Conservation (phyloP, 2,113 vertebrate species). For the Lycocorax pyrrhopterus region DNA sequence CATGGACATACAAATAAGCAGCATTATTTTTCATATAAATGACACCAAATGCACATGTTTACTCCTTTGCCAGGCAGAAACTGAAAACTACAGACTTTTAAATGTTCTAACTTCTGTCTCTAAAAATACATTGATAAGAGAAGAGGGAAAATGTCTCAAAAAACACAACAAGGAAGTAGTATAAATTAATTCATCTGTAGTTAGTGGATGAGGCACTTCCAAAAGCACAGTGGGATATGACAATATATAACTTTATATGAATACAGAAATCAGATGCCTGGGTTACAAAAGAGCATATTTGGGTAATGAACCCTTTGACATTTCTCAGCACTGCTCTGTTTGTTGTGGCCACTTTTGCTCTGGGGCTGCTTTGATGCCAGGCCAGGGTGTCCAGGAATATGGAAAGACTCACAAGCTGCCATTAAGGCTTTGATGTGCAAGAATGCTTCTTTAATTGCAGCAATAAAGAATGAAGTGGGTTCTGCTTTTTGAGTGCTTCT, state of each 20-base stretch:
- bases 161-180: background rate
- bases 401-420: background rate
- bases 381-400: background rate
- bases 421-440: background rate
- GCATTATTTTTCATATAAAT: background rate
- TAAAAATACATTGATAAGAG: background rate
- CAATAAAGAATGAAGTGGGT: background rate
- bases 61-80: background rate
- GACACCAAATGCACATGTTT: background rate
- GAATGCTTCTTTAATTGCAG: background rate
- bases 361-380: background rate
- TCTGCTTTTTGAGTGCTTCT: background rate
- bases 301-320: background rate
- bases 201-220: background rate
- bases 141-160: background rate
- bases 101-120: background rate
- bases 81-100: background rate
- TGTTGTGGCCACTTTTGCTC: background rate
- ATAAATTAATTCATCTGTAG: background rate
- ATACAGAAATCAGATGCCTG: background rate
- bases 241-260: background rate
- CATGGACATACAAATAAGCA: background rate
- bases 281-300: background rate
- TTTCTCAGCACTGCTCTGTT: background rate
- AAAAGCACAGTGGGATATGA: background rate